These are phyloP conservation scores for Paguma larvata DNA, from an alignment of 2,797 vertebrate species.

Conservation along the genomic window DNA sequence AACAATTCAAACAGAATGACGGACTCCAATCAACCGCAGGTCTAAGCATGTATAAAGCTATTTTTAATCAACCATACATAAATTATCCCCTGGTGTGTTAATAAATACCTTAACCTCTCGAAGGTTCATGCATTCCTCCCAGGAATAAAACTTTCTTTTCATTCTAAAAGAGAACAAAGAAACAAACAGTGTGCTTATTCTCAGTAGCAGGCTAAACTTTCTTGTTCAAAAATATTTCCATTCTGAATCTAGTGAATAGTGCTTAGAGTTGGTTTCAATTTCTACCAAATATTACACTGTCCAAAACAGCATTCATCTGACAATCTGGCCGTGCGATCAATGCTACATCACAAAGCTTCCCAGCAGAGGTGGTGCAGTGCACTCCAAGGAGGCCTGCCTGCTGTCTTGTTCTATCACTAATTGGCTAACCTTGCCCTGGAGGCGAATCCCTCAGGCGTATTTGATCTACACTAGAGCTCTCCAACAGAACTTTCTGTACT, in stretches of 20 bases:
- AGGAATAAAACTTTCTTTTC: constrained; percentile 99
- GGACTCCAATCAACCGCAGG: background rate
- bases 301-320: constrained; percentile 20
- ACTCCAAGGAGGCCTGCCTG: background rate
- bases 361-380: background rate
- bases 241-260: constrained; percentile 15
- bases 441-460: background rate
- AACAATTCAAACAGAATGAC: constrained; percentile 31
- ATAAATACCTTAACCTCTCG: constrained; percentile 96
- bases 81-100: constrained; percentile 29
- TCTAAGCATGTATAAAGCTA: background rate
- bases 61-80: constrained; percentile 56
- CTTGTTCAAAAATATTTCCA: background rate
- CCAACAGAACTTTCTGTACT: background rate
- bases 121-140: constrained; percentile 99
- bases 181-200: constrained; percentile 35
- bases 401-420: background rate
- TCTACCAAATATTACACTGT: background rate
- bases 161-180: constrained; percentile 90
- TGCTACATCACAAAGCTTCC: background rate
- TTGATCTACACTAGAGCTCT: background rate
- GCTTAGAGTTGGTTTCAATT: constrained; percentile 24
- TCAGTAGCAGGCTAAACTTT: background rate
- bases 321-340: background rate
- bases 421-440: background rate